A percentile compares a stretch with the other conserved stretches of the same genome.
phyloP scores from a whole-genome alignment of 1,140 invertebrate species.

The Drosophila orena region DNA sequence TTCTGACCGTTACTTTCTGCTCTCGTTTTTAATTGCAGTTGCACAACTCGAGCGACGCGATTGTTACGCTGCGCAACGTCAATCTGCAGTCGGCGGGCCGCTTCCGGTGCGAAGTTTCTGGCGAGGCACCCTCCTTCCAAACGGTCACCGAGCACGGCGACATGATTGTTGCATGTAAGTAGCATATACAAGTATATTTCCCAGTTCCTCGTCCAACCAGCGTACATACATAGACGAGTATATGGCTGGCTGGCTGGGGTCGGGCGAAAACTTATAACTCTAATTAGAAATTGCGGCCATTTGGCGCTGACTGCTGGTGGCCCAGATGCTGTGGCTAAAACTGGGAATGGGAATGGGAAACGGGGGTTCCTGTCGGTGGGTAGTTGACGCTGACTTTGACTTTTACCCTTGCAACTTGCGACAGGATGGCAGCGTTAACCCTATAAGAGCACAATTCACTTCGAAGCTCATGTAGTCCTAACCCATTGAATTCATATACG shows the following conservation, averaged over 20 bases:
- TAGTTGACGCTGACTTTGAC: conserved; percentile 34
- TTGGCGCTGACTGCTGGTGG: conserved; percentile 43
- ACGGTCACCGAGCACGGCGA: conserved; percentile 91
- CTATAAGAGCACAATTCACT: not conserved
- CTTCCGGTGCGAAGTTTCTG: conserved; percentile 94
- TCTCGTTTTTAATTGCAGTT: conserved; percentile 86
- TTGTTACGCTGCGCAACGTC: conserved; percentile 90
- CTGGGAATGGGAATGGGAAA: not conserved
- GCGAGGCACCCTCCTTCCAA: conserved; percentile 92
- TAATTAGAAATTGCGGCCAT: conserved; percentile 68
- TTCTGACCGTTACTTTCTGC: conserved; percentile 10
- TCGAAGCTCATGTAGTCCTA: too few species aligned
- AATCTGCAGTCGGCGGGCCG: conserved; percentile 91
- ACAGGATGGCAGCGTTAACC: conserved; percentile 10
- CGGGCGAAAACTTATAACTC: conserved; percentile 67
- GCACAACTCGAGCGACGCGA: conserved; percentile 90
- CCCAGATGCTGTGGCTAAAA: conserved; percentile 31
- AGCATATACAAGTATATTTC: conserved; percentile 20
- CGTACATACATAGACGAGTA: not conserved
- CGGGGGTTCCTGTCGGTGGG: not conserved
- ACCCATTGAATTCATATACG: not conserved
- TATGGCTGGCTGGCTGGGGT: conserved; percentile 34
- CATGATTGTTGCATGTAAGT: conserved; percentile 92
- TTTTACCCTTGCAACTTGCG: conserved; percentile 34
- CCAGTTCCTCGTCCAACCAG: not conserved